A percentile compares a stretch with the other conserved stretches of the same genome.
Conservation (phyloP, 2,797 vertebrate species). For the Delichon dasypus region DNA sequence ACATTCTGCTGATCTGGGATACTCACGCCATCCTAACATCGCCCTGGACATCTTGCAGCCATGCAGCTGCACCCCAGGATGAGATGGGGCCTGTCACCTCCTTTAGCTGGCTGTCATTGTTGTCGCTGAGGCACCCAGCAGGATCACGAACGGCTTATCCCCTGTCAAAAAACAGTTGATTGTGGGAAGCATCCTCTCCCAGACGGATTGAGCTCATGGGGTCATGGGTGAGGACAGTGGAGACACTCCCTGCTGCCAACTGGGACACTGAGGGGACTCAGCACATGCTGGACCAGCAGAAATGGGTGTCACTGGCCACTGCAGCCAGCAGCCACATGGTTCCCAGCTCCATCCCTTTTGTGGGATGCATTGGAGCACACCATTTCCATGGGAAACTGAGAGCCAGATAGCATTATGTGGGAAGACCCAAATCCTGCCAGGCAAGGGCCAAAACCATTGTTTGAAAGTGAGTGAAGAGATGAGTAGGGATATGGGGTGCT, state of each 20-base stretch:
- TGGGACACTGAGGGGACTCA: fast-evolving
- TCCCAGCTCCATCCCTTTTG: not conserved
- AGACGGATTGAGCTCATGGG: not conserved
- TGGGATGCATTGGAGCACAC: not conserved
- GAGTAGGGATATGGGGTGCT: fast-evolving
- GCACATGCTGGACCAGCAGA: not conserved
- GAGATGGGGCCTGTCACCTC: not conserved
- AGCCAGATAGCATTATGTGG: fast-evolving
- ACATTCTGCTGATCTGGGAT: not conserved
- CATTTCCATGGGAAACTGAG: not conserved
- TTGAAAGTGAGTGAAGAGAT: not conserved
- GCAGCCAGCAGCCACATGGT: fast-evolving
- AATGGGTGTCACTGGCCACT: fast-evolving
- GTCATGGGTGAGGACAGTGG: not conserved
- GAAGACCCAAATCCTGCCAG: not conserved
- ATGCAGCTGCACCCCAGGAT: fast-evolving
- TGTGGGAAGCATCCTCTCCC: not conserved
- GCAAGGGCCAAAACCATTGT: not conserved
- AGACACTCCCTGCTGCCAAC: fast-evolving
- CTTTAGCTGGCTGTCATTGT: not conserved
- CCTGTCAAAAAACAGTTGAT: fast-evolving
- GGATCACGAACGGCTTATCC: fast-evolving
- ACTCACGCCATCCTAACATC: fast-evolving
- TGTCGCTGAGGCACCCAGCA: not conserved
- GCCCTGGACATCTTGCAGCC: not conserved